Base-by-base conservation (phyloP, 2,113 vertebrate species). In the Calyptomena viridis region DNA sequence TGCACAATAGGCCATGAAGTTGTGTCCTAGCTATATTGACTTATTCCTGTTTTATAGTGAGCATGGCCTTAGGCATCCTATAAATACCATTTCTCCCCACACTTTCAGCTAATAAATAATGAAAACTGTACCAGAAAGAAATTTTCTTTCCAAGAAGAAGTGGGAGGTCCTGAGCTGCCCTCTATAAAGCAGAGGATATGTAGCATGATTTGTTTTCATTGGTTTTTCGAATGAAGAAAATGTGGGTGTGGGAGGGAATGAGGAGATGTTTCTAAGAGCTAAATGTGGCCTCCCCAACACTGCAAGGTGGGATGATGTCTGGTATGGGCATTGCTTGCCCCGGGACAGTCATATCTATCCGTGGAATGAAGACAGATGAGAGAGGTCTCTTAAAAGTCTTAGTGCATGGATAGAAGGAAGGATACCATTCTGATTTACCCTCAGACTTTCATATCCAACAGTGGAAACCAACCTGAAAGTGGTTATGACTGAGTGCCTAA, bases 101-200 rank as follows among this genome's bases (percentile, higher is more conserved):
- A 79, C 84, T 88, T 97, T 97, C 97, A 87, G 95, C 95, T 97
- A 96, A 97, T 97, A 97, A 95, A 97, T 97, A 97, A 97, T 97
- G 95, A 96, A 97, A 97, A 95, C 89, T 88, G 66, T 81, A 96
- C 80, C 23, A 15, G 90, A 84, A 96, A 96, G 93, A 96, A 95
- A 96, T 97, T 97, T 95, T 96, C 92, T 97, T 97, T 96, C 94
- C 71, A 67, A 97, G 95, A 96, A 97, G 93, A 94, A 97, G 90
- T 96, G 80, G 95, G 89, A 87, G 64, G 79, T 98, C 94, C 93
- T 89, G 88, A 97, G 96, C 93, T 95, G 89, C 91, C 94, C 84
- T 96, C 87, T 95, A 33, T 96, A 96, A 97, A 95, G 96, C 93
- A 84, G 96, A 93, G 95, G 81, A 86, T n/a, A n/a, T 95, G 95